Percentiles rank a stretch among this genome's conserved stretches.
phyloP scores from a whole-genome alignment of 2,797 vertebrate genomes.

The Pitangus sulphuratus region DNA sequence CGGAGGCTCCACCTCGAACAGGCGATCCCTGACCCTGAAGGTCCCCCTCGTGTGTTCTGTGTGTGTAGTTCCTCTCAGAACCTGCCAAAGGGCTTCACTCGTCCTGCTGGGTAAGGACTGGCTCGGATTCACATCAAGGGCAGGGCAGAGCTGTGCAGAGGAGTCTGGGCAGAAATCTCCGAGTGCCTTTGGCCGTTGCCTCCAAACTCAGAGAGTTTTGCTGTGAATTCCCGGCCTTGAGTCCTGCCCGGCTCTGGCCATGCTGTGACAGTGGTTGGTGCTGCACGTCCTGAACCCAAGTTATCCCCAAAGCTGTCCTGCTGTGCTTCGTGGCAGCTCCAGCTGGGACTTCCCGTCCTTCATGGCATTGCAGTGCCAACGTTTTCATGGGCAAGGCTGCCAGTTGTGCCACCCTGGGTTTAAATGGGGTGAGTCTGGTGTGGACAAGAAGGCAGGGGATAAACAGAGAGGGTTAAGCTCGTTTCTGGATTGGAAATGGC shows the following conservation, averaged over 20 bases:
- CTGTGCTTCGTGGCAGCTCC: not conserved
- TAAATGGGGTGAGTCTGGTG: rapidly evolving
- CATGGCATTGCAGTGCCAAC: rapidly evolving
- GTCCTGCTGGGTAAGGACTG: not conserved
- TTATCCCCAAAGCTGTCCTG: not conserved
- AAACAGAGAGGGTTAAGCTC: not conserved
- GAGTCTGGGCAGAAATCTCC: rapidly evolving
- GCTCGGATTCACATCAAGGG: rapidly evolving
- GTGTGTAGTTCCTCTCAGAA: not conserved
- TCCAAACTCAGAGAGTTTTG: not conserved
- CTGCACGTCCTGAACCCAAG: not conserved
- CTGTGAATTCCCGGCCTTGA: rapidly evolving
- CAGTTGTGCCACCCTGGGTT: not conserved
- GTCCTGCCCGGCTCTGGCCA: rapidly evolving
- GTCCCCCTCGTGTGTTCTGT: rapidly evolving
- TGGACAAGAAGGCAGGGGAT: rapidly evolving
- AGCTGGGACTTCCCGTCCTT: rapidly evolving
- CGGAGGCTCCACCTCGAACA: rapidly evolving
- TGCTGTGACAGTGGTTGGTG: rapidly evolving
- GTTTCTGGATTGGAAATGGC: rapidly evolving
- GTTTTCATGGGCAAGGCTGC: rapidly evolving
- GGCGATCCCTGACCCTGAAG: rapidly evolving
- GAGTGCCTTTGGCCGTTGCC: rapidly evolving
- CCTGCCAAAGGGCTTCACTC: not conserved
- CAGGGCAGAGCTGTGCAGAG: not conserved